phyloP scores from a whole-genome alignment of 2,797 vertebrate genomes.

The Aldrovandia affinis region DNA sequence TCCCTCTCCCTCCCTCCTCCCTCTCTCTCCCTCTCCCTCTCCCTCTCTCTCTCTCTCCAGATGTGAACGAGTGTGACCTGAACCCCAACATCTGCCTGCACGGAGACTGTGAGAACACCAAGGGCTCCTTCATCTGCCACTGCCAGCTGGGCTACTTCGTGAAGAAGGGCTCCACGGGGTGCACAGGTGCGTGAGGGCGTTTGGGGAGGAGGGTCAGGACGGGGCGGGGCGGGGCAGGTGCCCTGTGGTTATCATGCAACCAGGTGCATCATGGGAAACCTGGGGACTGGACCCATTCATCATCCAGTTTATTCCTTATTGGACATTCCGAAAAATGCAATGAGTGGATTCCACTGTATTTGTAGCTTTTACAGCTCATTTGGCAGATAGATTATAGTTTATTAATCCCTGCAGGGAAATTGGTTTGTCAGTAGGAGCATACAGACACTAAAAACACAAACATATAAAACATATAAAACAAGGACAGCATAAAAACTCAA shows the following conservation, averaged over 20 bases:
- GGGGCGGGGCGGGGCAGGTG: background rate
- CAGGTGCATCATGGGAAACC: slow-evolving; percentile 2
- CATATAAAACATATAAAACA: too few relatives aligned
- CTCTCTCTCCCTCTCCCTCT: background rate
- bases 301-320: background rate
- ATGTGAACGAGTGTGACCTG: slow-evolving; percentile 91
- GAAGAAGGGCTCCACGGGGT: slow-evolving; percentile 89
- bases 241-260: background rate
- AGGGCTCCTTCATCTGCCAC: slow-evolving; percentile 93
- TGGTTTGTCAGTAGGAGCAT: too few relatives aligned
- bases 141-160: slow-evolving; percentile 89
- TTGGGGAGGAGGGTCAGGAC: background rate
- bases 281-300: background rate
- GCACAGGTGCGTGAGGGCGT: slow-evolving; percentile 76
- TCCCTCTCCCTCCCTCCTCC: background rate
- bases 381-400: too few relatives aligned
- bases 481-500: too few relatives aligned
- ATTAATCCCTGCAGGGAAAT: too few relatives aligned
- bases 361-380: background rate
- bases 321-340: background rate
- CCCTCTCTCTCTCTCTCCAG: slow-evolving; percentile 56
- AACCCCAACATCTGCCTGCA: slow-evolving; percentile 94
- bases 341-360: background rate
- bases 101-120: slow-evolving; percentile 91
- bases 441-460: too few relatives aligned